These are phyloP conservation scores for Agriopis marginaria DNA, from an alignment of 2,888 invertebrate genomes.

Conservation along the genomic window DNA sequence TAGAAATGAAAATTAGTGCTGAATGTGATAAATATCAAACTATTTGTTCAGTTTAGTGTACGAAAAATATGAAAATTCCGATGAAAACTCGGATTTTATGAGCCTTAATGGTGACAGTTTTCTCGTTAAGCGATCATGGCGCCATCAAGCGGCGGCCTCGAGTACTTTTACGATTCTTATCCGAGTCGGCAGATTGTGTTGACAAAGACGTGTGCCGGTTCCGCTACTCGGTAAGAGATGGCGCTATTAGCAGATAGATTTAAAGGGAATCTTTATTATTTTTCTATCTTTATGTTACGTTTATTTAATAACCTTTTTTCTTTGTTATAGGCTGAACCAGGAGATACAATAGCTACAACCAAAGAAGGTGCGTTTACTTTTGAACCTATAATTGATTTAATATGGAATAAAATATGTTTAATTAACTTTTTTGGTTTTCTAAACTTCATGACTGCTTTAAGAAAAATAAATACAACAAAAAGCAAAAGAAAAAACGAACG, in stretches of 20 bases:
- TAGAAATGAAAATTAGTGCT: conserved; percentile 23
- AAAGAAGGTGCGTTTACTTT: conserved; percentile 90
- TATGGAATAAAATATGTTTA: no score
- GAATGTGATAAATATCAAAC: conserved; percentile 1
- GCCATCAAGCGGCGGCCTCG: conserved; percentile 86
- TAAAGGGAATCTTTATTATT: conserved; percentile 6
- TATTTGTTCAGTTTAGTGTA: conserved; percentile 2
- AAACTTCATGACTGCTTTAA: background rate
- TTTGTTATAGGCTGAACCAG: conserved; percentile 89
- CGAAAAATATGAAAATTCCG: conserved; percentile 27
- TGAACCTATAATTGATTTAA: no score
- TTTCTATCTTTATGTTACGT: conserved; percentile 13
- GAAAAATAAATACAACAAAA: background rate
- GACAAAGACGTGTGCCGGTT: conserved; percentile 60
- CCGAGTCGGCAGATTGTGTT: conserved; percentile 62
- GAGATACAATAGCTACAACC: conserved; percentile 93
- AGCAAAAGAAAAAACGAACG: background rate
- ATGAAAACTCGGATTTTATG: conserved; percentile 65
- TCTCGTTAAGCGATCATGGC: conserved; percentile 87
- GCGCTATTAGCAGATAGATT: conserved; percentile 54
- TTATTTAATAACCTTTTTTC: conserved; percentile 27
- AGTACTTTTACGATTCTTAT: conserved; percentile 77
- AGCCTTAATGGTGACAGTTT: conserved; percentile 89
- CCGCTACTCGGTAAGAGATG: conserved; percentile 83
- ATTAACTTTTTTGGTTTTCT: no score